Evolutionary conservation across 2,888 invertebrate species (phyloP), one percentile per base, ranked within the genome.

Genomic region (Conomelus anceps): DNA sequence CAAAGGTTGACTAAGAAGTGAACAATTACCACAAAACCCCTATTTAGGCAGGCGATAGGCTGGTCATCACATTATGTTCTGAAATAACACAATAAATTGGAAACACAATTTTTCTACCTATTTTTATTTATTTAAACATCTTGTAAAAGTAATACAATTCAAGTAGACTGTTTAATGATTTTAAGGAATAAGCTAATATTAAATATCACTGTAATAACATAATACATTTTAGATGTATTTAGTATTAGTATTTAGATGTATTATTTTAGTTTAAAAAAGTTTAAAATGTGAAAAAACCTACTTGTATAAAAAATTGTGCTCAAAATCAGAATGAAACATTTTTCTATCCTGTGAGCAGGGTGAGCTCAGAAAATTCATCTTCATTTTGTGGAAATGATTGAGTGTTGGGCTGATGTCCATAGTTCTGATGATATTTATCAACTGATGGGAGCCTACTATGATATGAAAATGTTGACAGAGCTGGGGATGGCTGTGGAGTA

Each of bases 351-450:
- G 89, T 7, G 85, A n/a, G 85, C 24, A 23, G 89, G 26, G 13
- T 23, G 85, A 11, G 86, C 84, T 84, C 22, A 23, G 63, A 26
- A 85, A 13, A 23, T 6, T 85, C n/a, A n/a, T n/a, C 86, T 89
- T 89, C 20, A 86, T 89, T 23, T 85, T 85, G 89, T 85, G 89
- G 86, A n/a, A 89, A 86, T 63, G 85, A 17, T 23, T 86, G 41
- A 41, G 41, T 41, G 7, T 89, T 20, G 6, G 23, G 85, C 23
- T 6, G 85, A 20, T 22, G 89, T 17, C 85, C 22, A 3, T 3
- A 89, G 3, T 89, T 88, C 11, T 89, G 24, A n/a, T n/a, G n/a
- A 89, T 85, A 89, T 22, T 85, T 24, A 89, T 86, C 89, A 22
- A 89, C 89, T 26, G 89, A 87, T 26, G 88, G 26, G 17, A 85